Evolutionary conservation across 2,888 invertebrate species (phyloP), one percentile per base, ranked within the genome.

Genomic region (Branchipolynoe longqiensis): DNA sequence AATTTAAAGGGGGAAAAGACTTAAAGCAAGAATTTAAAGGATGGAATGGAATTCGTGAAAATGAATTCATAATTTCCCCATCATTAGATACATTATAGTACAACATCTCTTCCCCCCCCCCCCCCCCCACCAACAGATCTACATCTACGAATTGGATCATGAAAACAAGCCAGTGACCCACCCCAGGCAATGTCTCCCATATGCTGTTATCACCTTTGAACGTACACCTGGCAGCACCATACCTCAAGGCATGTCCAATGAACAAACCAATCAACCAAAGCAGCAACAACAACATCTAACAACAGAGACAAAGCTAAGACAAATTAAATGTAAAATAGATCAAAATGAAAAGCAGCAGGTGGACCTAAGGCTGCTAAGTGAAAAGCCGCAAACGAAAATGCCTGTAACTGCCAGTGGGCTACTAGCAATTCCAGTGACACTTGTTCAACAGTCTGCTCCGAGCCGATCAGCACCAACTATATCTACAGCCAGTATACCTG

Each of bases 131-230:
- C n/a, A n/a, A n/a, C 25, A 78, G 78, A 1, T 78, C 25, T 78
- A 78, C 48, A 41, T 78, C 40, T 78, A 78, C 22, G 78, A 78
- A 22, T 25, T 78, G 48, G 78, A 78, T 33, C 14, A 18, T 1
- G 22, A 25, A 2, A 28, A 48, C 48, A 48, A 78, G 18, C 78
- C 41, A 3, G 14, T 78, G 28, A 25, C 41, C 18, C 78, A 78
- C 31, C 78, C 78, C 28, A 41, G 78, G 18, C 78, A 78, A 3
- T 41, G 78, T 28, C 54, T 78, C 12, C 78, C 78, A 8, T 48
- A 31, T 31, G 78, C 78, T 0, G 78, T 78, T 0, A 28, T 78
- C 41, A 78, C 28, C 4, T 78, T 78, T 78, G 78, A 78, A 18
- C 78, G 78, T 31, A 0, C 41, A 36, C 1, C 6, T 6, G 25